A percentile compares a stretch with the other conserved stretches of the same genome.
Conservation (phyloP, 2,888 invertebrate species). For the Athrips mouffetella region DNA sequence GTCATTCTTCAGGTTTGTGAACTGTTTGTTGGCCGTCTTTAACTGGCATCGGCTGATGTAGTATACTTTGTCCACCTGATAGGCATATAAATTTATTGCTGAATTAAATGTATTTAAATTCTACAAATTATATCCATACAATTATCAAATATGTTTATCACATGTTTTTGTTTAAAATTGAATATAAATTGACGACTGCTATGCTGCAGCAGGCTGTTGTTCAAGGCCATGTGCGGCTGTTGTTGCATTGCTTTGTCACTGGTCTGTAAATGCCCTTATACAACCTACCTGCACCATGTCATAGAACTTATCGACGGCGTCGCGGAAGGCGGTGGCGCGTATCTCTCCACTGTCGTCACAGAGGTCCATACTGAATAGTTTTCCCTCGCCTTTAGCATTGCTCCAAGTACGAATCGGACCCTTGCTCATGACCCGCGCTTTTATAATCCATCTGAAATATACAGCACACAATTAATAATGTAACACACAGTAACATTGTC, state of each 20-base stretch:
- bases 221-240: too few species aligned
- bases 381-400: slow-evolving; percentile 95
- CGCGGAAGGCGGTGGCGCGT: slow-evolving; percentile 92
- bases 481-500: too few species aligned
- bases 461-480: background rate
- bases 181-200: too few species aligned
- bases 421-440: slow-evolving; percentile 92
- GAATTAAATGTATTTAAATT: background rate
- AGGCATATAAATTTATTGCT: slow-evolving; percentile 5
- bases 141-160: too few species aligned
- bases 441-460: slow-evolving; percentile 89
- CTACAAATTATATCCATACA: too few species aligned
- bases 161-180: too few species aligned
- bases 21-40: slow-evolving; percentile 97
- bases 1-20: slow-evolving; percentile 89
- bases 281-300: slow-evolving; percentile 87
- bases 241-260: too few species aligned
- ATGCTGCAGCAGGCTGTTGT: too few species aligned
- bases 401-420: slow-evolving; percentile 90
- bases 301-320: slow-evolving; percentile 92
- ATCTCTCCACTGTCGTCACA: slow-evolving; percentile 97
- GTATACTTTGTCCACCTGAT: slow-evolving; percentile 88
- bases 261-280: background rate
- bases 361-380: slow-evolving; percentile 95
- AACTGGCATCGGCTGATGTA: slow-evolving; percentile 89